A percentile compares a stretch with the other conserved stretches of the same genome.
Evolutionary conservation across 2,888 invertebrate species (phyloP).

Genomic region (Sycophila texana): DNA sequence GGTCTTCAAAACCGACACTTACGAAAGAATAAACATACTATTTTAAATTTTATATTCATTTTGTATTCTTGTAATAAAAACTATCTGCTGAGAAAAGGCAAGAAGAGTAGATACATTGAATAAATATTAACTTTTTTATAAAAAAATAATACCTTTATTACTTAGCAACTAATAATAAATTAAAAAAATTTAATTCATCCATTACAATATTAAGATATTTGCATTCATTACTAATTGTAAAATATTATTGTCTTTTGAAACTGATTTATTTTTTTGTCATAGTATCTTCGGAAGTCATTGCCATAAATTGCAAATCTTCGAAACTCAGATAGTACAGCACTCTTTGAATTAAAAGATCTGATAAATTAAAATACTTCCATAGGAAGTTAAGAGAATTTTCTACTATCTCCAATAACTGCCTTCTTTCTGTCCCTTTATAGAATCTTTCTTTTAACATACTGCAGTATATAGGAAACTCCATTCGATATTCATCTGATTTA

Average conservation of each 20-base stretch:
- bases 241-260: constrained; percentile 3
- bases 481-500: constrained; percentile 17
- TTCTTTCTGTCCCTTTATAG: constrained; percentile 27
- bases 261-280: constrained; percentile 23
- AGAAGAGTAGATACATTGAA: not conserved
- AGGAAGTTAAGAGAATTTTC: constrained; percentile 39
- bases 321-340: constrained; percentile 35
- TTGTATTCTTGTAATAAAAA: too few relatives aligned
- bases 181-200: not conserved
- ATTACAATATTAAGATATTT: too few relatives aligned
- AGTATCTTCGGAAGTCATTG: constrained; percentile 7
- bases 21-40: too few relatives aligned
- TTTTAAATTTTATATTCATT: too few relatives aligned
- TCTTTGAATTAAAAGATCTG: constrained; percentile 39
- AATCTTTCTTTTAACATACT: constrained; percentile 37
- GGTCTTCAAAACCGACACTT: too few relatives aligned
- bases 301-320: constrained; percentile 42
- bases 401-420: constrained; percentile 26
- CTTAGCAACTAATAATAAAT: not conserved
- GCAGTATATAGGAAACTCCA: constrained; percentile 44
- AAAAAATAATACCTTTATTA: constrained; percentile 10
- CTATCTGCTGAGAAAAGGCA: too few relatives aligned
- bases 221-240: not conserved
- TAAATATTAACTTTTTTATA: not conserved
- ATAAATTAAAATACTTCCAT: constrained; percentile 46